Evolutionary conservation across 2,797 vertebrate species (phyloP).

Genomic region (Sus cebifrons): DNA sequence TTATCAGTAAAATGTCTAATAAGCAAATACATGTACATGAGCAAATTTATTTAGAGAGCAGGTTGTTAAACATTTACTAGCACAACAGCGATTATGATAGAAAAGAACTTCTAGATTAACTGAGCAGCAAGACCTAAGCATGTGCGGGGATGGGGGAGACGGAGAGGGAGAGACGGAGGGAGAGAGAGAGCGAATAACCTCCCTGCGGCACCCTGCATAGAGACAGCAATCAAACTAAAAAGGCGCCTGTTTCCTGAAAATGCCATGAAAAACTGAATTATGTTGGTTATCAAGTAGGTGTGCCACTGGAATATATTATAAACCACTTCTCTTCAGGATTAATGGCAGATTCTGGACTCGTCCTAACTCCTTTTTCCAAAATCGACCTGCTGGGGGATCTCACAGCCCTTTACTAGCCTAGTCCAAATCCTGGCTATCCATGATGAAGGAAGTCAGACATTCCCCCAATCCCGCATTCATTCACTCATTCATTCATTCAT

Average conservation of each 20-base stretch:
- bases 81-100: background rate
- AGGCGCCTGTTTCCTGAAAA: background rate
- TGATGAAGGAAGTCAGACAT: too few relatives aligned
- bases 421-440: background rate
- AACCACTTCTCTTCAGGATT: background rate
- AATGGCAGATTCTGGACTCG: slow-evolving; percentile 14
- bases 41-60: slow-evolving; percentile 40
- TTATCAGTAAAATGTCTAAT: slow-evolving; percentile 58
- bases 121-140: slow-evolving; percentile 51
- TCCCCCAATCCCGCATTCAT: background rate
- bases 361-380: slow-evolving; percentile 18
- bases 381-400: background rate
- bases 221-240: slow-evolving; percentile 46
- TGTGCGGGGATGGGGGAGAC: background rate
- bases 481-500: background rate
- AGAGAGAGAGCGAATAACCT: background rate
- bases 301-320: background rate
- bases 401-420: background rate
- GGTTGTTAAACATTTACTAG: slow-evolving; percentile 57
- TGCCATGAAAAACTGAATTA: background rate
- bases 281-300: background rate
- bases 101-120: slow-evolving; percentile 53
- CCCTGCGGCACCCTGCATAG: background rate
- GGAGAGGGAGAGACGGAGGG: background rate
- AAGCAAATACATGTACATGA: background rate